Conservation (phyloP, 2,113 vertebrate species). For the Pseudorectes ferrugineus region DNA sequence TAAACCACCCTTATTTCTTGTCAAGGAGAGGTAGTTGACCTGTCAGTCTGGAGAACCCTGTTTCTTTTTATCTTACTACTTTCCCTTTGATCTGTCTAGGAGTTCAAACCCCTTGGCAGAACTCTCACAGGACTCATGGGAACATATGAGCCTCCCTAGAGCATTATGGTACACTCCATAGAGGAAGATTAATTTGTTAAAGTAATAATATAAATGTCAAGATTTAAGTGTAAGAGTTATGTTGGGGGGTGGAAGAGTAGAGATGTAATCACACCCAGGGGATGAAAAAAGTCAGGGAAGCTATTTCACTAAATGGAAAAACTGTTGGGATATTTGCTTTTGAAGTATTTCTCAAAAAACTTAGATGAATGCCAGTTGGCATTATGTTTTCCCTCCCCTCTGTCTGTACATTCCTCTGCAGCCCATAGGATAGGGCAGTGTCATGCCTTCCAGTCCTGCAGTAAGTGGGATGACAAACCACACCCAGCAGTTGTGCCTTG, state of each 20-base stretch:
- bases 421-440: neutral
- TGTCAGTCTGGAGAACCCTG: neutral
- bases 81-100: neutral
- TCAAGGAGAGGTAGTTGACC: neutral
- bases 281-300: neutral
- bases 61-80: neutral
- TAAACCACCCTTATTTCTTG: neutral
- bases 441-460: neutral
- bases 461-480: neutral
- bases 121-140: neutral
- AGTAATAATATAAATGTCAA: neutral
- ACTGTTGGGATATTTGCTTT: neutral
- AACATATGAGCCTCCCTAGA: neutral
- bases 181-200: conserved; percentile 29
- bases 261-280: neutral
- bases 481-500: neutral
- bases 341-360: neutral
- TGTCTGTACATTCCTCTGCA: neutral
- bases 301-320: neutral
- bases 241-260: neutral
- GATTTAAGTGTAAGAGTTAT: neutral
- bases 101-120: neutral
- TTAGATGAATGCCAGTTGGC: neutral
- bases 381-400: neutral
- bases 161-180: neutral